Evolutionary conservation across 2,797 vertebrate species (phyloP).

Genomic region (Takifugu ocellatus): DNA sequence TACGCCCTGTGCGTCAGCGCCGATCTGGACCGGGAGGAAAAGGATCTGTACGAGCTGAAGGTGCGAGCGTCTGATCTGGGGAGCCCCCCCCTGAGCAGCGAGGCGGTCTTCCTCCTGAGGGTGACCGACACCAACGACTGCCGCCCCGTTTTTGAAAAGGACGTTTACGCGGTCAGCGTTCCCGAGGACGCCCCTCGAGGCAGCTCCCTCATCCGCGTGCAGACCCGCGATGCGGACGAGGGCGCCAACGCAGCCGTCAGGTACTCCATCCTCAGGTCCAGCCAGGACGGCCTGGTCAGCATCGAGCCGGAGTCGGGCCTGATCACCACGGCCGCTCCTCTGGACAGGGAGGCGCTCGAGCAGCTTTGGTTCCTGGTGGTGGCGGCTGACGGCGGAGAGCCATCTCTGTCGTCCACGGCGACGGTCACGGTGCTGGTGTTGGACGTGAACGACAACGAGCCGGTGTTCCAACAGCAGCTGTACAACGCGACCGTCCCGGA

Average conservation of each 20-base stretch:
- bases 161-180: conserved; percentile 68
- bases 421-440: conserved; percentile 78
- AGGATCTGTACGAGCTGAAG: conserved; percentile 77
- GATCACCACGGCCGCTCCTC: conserved; percentile 68
- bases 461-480: conserved; percentile 81
- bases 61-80: conserved; percentile 81
- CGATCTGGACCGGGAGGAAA: conserved; percentile 80
- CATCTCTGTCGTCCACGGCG: conserved; percentile 78
- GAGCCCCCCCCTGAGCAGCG: conserved; percentile 74
- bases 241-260: conserved; percentile 77
- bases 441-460: conserved; percentile 91
- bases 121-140: conserved; percentile 86
- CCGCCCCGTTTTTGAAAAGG: conserved; percentile 75
- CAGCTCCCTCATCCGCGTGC: conserved; percentile 78
- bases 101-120: conserved; percentile 73
- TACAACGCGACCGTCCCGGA: conserved; percentile 82
- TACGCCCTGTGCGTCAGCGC: conserved; percentile 83
- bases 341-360: conserved; percentile 81
- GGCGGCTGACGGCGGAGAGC: conserved; percentile 80
- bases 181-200: conserved; percentile 80
- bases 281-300: conserved; percentile 55
- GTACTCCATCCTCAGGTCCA: conserved; percentile 73
- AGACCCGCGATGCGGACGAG: conserved; percentile 81
- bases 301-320: conserved; percentile 79
- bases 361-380: conserved; percentile 79